Conservation (phyloP, 2,113 vertebrate genomes). For the Mesocricetus auratus region DNA sequence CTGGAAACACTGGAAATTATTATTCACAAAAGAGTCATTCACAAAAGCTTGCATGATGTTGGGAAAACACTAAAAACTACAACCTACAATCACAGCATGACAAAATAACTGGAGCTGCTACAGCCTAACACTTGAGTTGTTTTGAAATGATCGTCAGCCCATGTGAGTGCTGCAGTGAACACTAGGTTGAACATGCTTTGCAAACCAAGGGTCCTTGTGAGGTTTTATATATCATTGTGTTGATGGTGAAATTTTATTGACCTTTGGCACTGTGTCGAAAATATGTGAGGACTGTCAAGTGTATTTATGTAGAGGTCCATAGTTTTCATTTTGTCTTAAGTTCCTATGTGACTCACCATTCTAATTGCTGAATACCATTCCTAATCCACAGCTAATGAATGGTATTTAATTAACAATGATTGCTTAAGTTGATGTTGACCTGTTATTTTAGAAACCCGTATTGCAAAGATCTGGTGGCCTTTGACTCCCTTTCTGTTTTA, state of each 20-base stretch:
- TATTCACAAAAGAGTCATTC: neutral
- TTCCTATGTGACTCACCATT: neutral
- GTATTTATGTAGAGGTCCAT: neutral
- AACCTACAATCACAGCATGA: neutral
- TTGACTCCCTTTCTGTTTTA: neutral
- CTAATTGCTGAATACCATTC: neutral
- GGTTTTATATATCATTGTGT: neutral
- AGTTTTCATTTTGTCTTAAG: conserved; percentile 27
- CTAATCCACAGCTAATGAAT: neutral
- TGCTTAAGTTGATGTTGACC: neutral
- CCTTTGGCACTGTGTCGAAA: neutral
- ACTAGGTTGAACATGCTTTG: neutral
- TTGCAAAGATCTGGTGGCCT: neutral
- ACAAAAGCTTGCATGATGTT: neutral
- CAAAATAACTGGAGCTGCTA: neutral
- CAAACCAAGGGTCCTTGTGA: neutral
- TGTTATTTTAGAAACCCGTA: neutral
- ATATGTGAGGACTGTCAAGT: neutral
- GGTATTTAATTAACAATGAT: conserved; percentile 23
- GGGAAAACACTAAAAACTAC: neutral
- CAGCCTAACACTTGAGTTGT: neutral
- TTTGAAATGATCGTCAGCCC: neutral
- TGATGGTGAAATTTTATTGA: neutral
- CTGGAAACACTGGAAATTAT: neutral
- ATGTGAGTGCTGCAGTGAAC: rapidly evolving